Evolutionary conservation across 2,888 invertebrate species (phyloP), one percentile per base, ranked within the genome.

Genomic region (Platerodrilus igneus): DNA sequence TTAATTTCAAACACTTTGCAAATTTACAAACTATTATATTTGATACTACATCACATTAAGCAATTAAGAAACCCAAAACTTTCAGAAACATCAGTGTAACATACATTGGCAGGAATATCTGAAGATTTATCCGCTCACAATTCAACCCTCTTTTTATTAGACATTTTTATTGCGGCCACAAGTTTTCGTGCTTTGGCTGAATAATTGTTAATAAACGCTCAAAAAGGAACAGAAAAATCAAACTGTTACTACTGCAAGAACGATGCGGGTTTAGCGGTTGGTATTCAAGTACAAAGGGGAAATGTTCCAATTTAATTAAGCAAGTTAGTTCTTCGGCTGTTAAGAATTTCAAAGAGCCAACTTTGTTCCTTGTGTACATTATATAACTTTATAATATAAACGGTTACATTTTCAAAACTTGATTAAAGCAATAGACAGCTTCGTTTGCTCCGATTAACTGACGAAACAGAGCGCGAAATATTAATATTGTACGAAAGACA

Each of bases 81-180:
- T 53, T 53, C 52, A 52, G 40, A 40, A 45, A 44, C 52, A 55
- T 51, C 52, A 47, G 53, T 53, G 48, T 51, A 42, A 50, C 52
- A 55, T 53, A 53, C 51, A 55, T 55, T 45, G 52, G 39, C 14
- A 36, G 31, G 35, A 40, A 44, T 44, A 44, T 44, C 40, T 44
- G 36, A 40, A 44, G 44, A 44, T 44, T 44, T 44, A 44, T 44
- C 44, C 44, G 36, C 30, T 40, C 39, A 29, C 44, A 44, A 36
- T 36, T 44, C 40, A 44, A 25, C 30, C n/a, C n/a, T n/a, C n/a
- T n/a, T n/a, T n/a, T n/a, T n/a, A n/a, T n/a, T n/a, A n/a, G n/a
- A n/a, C n/a, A n/a, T n/a, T n/a, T n/a, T n/a, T n/a, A n/a, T n/a
- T n/a, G n/a, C n/a, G n/a, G n/a, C n/a, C n/a, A n/a, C n/a, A n/a